Conservation (phyloP, 2,797 vertebrate genomes). For the Spheniscus humboldti region DNA sequence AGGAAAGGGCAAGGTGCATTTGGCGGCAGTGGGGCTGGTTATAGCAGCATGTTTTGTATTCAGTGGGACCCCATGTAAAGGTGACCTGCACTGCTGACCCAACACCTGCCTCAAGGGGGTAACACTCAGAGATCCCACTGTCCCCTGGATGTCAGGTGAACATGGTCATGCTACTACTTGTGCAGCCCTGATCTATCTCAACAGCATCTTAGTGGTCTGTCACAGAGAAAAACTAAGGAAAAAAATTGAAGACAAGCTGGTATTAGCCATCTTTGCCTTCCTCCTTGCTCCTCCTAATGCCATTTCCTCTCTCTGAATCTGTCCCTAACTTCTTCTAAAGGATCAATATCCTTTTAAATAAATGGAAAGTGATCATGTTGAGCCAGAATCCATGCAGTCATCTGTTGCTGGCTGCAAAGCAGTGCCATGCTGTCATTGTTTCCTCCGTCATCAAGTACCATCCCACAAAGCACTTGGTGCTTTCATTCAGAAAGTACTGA, state of each 20-base stretch:
- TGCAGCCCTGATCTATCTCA: background rate
- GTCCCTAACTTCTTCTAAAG: background rate
- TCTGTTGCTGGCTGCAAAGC: background rate
- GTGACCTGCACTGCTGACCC: background rate
- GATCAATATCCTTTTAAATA: background rate
- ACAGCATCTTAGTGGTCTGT: background rate
- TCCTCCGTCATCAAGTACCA: background rate
- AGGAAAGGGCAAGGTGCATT: background rate
- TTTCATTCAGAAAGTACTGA: background rate
- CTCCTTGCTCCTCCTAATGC: background rate
- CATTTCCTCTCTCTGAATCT: background rate
- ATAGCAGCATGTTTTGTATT: background rate
- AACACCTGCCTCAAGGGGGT: background rate
- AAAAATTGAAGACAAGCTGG: background rate
- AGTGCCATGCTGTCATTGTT: fast-evolving
- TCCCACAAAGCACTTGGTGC: background rate
- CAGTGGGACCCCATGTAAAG: background rate
- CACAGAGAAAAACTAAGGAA: background rate
- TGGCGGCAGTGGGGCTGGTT: background rate
- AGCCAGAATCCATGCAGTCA: background rate
- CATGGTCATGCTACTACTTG: background rate
- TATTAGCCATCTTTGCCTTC: background rate
- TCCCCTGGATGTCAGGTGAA: background rate
- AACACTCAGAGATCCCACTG: background rate
- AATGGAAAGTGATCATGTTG: background rate